Conservation (phyloP, 2,888 invertebrate species). For the Xylota sylvarum region DNA sequence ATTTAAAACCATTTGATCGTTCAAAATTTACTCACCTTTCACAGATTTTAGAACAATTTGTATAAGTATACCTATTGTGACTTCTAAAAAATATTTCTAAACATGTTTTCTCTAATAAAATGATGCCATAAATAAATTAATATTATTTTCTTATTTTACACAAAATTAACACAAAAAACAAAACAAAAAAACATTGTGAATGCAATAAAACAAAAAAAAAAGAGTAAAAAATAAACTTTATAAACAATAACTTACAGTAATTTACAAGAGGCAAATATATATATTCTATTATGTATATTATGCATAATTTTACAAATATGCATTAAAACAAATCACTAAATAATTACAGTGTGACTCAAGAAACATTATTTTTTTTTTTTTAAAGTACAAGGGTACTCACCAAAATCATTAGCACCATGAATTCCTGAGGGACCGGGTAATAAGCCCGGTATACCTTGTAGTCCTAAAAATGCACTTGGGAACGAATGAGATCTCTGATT, state of each 20-base stretch:
- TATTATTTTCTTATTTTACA: conserved; percentile 10
- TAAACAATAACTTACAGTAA: conserved; percentile 57
- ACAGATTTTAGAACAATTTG: background rate
- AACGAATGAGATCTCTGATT: conserved; percentile 90
- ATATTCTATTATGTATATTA: conserved; percentile 43
- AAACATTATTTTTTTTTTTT: too few relatives aligned
- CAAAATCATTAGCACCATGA: conserved; percentile 92
- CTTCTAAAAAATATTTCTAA: background rate
- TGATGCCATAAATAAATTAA: conserved; percentile 48
- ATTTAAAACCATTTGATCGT: too few relatives aligned
- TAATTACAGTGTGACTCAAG: conserved; percentile 2
- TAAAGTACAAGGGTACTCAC: conserved; percentile 86
- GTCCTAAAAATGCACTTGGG: conserved; percentile 91
- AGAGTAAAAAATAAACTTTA: conserved; percentile 29
- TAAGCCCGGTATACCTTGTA: conserved; percentile 92
- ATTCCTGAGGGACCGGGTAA: conserved; percentile 95
- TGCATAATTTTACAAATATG: conserved; percentile 57
- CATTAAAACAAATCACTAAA: conserved; percentile 12
- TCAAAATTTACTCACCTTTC: background rate
- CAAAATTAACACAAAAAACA: conserved; percentile 29
- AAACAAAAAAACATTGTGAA: background rate
- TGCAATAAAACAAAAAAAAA: conserved; percentile 32
- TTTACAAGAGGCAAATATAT: conserved; percentile 79
- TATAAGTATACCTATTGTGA: too few relatives aligned
- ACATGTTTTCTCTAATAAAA: conserved; percentile 25